Base-by-base conservation (phyloP, 2,888 invertebrate species). In the Spisula solida region DNA sequence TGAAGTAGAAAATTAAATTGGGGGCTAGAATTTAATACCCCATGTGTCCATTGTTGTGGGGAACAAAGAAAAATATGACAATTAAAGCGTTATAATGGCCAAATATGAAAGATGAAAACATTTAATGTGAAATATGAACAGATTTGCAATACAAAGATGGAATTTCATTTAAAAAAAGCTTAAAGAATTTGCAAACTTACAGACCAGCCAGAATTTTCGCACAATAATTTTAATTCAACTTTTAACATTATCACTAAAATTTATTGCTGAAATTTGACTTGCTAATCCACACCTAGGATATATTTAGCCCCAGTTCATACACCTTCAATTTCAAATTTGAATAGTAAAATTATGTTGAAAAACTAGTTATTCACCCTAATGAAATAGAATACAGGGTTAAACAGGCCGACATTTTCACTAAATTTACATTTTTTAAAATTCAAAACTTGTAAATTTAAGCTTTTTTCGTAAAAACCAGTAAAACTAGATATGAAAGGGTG, bases 1-100 rank as follows among this genome's bases (percentile, higher is more conserved):
- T 88, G 82, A 88, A 88, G 78, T 60, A 85, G 85, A 85, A 85
- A 85, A 88, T 88, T 85, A 85, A 85, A 88, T 55, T 84, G 55
- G 66, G 55, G 60, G 56, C 80, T 29, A 86, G 81, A 86, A 75
- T 82, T 82, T 86, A 82, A 81, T 82, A 81, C 81, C 70, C 56
- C 81, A 60, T 80, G 81, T 80, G 85, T 85, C 75, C 75, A 85
- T 85, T 85, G 85, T 85, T 29, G 25, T 29, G 78, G 1, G 55
- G 16, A 56, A 78, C 29, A 70, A 55, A 18, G 34, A 78, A 55
- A 84, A 84, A 78, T 70, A 84, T 60, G 60, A 70, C 84, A 78
- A 84, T 78, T 84, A 48, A 20, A 29, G 34, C 47, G 31, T 48
- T 29, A 84, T 75, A 78, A 78, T 84, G 84, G 51, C 51, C 29